Evolutionary conservation across 2,113 vertebrate genomes (phyloP).

Genomic region (Microcebus ravelobensis): DNA sequence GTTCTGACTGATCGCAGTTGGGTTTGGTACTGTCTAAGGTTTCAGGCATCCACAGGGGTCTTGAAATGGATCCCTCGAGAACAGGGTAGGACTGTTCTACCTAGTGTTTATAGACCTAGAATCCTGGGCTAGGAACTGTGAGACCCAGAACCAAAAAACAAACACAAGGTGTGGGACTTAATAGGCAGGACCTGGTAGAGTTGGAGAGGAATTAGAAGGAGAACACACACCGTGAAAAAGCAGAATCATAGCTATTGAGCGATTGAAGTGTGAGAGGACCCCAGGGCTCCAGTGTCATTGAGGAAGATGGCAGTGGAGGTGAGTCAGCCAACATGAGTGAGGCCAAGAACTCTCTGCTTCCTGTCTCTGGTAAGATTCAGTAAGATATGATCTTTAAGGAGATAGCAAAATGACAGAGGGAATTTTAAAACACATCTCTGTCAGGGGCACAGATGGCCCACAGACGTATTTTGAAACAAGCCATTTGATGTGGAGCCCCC

Average conservation of each 20-base stretch:
- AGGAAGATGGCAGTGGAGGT: accelerated
- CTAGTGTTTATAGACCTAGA: neutral
- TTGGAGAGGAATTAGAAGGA: neutral
- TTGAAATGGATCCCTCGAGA: neutral
- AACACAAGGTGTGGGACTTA: neutral
- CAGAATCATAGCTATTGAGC: neutral
- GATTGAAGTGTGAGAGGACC: accelerated
- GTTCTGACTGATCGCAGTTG: neutral
- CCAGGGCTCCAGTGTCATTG: accelerated
- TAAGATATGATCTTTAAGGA: neutral
- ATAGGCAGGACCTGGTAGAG: neutral
- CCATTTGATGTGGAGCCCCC: neutral
- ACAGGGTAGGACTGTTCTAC: too few species aligned
- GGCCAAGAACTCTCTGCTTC: neutral
- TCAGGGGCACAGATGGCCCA: neutral
- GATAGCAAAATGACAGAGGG: neutral
- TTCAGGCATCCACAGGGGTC: neutral
- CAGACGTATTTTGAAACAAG: neutral
- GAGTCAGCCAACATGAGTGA: neutral
- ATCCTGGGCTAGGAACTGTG: neutral
- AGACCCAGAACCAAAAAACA: neutral
- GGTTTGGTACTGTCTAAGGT: neutral
- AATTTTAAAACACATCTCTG: neutral
- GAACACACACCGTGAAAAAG: neutral
- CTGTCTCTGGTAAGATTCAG: neutral